Base-by-base conservation (phyloP, 2,113 vertebrate species). In the Lagopus leucura region DNA sequence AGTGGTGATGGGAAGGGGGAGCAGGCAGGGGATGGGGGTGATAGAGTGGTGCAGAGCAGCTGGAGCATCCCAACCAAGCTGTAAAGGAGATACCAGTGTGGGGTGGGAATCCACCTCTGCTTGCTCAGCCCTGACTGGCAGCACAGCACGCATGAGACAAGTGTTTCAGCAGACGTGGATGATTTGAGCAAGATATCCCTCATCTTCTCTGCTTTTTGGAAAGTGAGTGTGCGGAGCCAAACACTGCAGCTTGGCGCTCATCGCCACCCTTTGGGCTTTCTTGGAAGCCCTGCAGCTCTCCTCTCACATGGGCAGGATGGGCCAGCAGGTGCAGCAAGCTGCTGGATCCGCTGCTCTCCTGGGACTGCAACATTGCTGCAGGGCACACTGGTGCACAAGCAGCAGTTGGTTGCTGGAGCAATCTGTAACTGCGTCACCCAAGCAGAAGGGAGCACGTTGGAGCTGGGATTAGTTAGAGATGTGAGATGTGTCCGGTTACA, bases 401-500 rank as follows among this genome's bases (percentile, higher is more conserved):
- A 24, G 34, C 13, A 2, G 63, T 82, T 85, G 82, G 25, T 67
- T 95, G 89, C 60, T 83, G 32, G 91, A 91, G 88, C 15, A 85
- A 64, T 80, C 69, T 83, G 73, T 81, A 34, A 45, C 34, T 28
- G 28, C 13, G 69, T 91, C 0, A 0, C 52, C 54, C 24, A 22
- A 12, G 13, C 6, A 45, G 57, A 80, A 24, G 50, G 79, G 73
- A 73, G 63, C 87, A 0, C 6, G n/a, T 79, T 40, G 79, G 85
- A 91, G 60, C 43, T 57, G 9, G 81, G 87, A 60, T 72, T 83
- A 32, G 76, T 20, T 74, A 61, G 69, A 89, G 66, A 82, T 65
- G 73, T 83, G 69, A 86, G 66, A 82, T 75, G 80, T 86, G 28
- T 94, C 89, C 8, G 47, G 32, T 94, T 95, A 48, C 95, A 43